Conservation (phyloP, 2,113 vertebrate species). For the Hemicordylus capensis region DNA sequence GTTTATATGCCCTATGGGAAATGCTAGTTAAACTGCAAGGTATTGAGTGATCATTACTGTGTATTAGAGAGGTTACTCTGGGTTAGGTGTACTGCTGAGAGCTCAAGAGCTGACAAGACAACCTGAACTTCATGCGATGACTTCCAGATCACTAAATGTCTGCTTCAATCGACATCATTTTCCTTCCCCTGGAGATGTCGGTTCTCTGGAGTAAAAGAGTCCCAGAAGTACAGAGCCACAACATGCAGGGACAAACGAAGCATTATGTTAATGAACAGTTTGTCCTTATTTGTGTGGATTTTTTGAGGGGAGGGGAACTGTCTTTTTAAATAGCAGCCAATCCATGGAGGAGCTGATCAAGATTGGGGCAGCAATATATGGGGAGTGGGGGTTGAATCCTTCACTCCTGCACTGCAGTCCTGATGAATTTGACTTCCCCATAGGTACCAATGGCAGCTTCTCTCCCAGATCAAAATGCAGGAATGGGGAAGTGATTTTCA, state of each 20-base stretch:
- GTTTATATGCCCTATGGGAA: background rate
- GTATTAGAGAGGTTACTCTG: constrained; percentile 3
- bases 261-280: too few relatives aligned
- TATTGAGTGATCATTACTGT: background rate
- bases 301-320: too few relatives aligned
- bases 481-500: too few relatives aligned
- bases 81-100: background rate
- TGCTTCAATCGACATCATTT: constrained; percentile 14
- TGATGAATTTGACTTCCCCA: too few relatives aligned
- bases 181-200: background rate
- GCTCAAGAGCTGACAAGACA: background rate
- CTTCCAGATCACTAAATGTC: constrained; percentile 1
- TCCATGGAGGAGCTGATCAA: too few relatives aligned
- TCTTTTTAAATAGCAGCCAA: too few relatives aligned
- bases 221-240: background rate
- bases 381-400: too few relatives aligned
- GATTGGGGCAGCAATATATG: too few relatives aligned
- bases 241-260: background rate
- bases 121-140: constrained; percentile 1
- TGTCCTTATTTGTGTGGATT: too few relatives aligned
- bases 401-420: too few relatives aligned
- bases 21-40: constrained; percentile 1
- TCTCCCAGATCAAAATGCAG: too few relatives aligned
- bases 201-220: background rate
- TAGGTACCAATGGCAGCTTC: too few relatives aligned